Conservation (phyloP, 2,797 vertebrate species). For the Acestrorhynchus altus region DNA sequence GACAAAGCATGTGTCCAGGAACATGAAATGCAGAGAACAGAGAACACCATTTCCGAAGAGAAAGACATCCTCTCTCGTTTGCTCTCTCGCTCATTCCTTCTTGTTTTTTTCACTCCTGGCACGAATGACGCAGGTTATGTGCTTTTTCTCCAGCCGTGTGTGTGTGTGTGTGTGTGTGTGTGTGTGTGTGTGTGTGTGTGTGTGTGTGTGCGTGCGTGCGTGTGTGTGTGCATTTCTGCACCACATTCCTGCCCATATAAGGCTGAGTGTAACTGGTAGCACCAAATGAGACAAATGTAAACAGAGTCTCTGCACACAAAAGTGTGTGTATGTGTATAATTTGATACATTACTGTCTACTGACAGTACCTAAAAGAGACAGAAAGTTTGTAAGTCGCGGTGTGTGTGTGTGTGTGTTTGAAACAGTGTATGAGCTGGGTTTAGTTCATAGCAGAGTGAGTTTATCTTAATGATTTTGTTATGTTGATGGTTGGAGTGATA, state of each 20-base stretch:
- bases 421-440: not conserved
- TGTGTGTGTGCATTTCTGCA: slow-evolving; percentile 39
- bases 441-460: not conserved
- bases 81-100: not conserved
- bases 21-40: not conserved
- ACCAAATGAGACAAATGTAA: slow-evolving; percentile 39
- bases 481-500: not conserved
- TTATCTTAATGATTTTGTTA: not conserved
- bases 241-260: slow-evolving; percentile 53
- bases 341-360: not conserved
- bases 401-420: not conserved
- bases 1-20: not conserved
- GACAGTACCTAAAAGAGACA: not conserved
- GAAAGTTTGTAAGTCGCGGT: not conserved
- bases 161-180: slow-evolving; percentile 31
- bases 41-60: not conserved
- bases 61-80: not conserved
- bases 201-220: slow-evolving; percentile 25
- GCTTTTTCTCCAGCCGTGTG: slow-evolving; percentile 23
- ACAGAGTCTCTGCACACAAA: slow-evolving; percentile 23
- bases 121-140: slow-evolving; percentile 43
- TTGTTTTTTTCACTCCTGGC: not conserved
- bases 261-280: slow-evolving; percentile 34
- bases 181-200: slow-evolving; percentile 40
- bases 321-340: slow-evolving; percentile 17